A percentile compares a stretch with the other conserved stretches of the same genome.
These are phyloP conservation scores for Diorhabda elongata DNA, from an alignment of 1,140 invertebrate species.

Conservation along the genomic window DNA sequence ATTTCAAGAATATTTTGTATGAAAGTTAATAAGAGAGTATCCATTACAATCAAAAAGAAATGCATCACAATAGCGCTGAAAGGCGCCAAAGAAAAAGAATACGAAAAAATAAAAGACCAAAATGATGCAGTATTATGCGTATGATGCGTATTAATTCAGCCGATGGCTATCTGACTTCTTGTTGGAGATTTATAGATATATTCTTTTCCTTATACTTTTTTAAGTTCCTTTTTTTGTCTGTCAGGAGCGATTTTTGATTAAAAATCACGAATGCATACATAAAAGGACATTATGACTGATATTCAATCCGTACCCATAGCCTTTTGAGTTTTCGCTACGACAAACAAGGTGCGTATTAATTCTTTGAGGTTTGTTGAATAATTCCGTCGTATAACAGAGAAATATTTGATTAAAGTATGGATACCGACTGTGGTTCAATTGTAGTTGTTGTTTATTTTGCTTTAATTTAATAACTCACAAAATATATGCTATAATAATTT, in stretches of 20 bases:
- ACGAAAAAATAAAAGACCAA: not conserved
- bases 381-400: no score
- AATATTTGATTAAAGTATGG: no score
- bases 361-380: no score
- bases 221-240: not conserved
- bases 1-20: not conserved
- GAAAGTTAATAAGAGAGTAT: conserved; percentile 12
- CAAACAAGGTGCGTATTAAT: no score
- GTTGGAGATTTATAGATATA: conserved; percentile 13
- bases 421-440: no score
- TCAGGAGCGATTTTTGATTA: conserved; percentile 8
- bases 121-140: no score
- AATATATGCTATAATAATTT: no score
- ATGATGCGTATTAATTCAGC: conserved; percentile 12
- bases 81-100: conserved; percentile 8
- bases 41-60: conserved; percentile 1
- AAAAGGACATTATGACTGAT: conserved; percentile 6
- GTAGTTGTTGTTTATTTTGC: no score
- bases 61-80: conserved; percentile 1
- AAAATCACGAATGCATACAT: conserved; percentile 10
- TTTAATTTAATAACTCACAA: no score
- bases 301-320: not conserved
- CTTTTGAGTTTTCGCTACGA: not conserved
- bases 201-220: conserved; percentile 1
- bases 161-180: not conserved